phyloP scores from a whole-genome alignment of 2,888 invertebrate species.

The Masnerella sp. region DNA sequence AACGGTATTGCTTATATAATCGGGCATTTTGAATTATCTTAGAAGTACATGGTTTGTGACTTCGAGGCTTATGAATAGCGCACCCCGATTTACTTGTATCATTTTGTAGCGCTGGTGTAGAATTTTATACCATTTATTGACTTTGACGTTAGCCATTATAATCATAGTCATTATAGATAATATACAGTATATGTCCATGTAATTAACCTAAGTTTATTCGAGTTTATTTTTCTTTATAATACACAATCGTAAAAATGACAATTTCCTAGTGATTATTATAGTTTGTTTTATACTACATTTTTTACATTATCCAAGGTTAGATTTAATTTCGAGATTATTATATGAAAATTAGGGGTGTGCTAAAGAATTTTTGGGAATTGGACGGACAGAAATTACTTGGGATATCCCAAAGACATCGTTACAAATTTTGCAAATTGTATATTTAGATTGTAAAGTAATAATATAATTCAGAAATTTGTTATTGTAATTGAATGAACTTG shows the following conservation, averaged over 20 bases:
- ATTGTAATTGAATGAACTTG: conserved; percentile 27
- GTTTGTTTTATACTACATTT: background rate
- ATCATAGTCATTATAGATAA: no score
- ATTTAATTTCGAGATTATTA: background rate
- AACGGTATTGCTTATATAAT: conserved; percentile 42
- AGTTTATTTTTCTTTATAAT: no score
- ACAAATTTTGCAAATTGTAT: conserved; percentile 44
- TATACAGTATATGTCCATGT: no score
- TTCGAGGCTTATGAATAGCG: background rate
- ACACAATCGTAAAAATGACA: no score
- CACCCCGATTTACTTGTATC: conserved; percentile 8
- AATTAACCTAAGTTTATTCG: no score
- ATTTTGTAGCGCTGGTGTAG: background rate
- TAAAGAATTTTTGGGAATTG: conserved; percentile 13
- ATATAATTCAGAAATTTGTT: conserved; percentile 45
- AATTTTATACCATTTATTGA: no score
- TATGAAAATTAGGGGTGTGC: background rate
- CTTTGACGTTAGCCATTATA: no score
- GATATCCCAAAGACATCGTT: conserved; percentile 22
- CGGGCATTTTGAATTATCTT: conserved; percentile 34
- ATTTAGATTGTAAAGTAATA: conserved; percentile 44
- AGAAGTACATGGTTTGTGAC: conserved; percentile 4
- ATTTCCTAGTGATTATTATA: no score
- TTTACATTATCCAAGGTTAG: background rate
- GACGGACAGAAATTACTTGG: conserved; percentile 26